Evolutionary conservation across 2,113 vertebrate species (phyloP), one percentile per base, ranked within the genome.

Genomic region (Pavo muticus): DNA sequence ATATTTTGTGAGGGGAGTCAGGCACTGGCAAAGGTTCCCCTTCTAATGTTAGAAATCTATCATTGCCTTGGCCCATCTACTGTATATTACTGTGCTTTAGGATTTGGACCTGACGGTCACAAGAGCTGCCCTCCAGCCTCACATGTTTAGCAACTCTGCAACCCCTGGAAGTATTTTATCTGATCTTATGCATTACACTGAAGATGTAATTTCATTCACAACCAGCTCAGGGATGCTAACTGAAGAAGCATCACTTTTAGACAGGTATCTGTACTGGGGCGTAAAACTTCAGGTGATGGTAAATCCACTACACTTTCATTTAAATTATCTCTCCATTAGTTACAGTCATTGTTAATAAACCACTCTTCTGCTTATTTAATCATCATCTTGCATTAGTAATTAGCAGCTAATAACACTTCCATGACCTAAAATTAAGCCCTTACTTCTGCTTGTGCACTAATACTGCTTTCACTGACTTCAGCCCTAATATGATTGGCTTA

Each of bases 201-300:
- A 24, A 45, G 44, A 59, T 21, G 21, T 35, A n/a, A 27, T 59
- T 84, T 84, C 16, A 17, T 63, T 72, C 21, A 68, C 32, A 24
- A 9, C 11, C 1, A 0, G 24, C 19, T 59, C 47, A 71, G 63
- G 37, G 23, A 32, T 7, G 5, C 19, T 64, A 44, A n/a, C 18
- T 63, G 61, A 60, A 37, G 7, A 70, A 88, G 0, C 5, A 15
- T 24, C 39, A 23, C 29, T 52, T 83, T 84, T 21, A 76, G 73
- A 47, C 23, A 64, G 20, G n/a, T 0, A 0, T 25, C 44, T 80
- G 32, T 14, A 20, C 6, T 19, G n/a, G 8, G 29, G 6, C 21
- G 1, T 19, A 81, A 56, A 42, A 69, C 45, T 87, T 78, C 1
- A 3, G 25, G 13, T 7, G 27, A 71, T 42, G 10, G 16, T 4